phyloP scores from a whole-genome alignment of 2,797 vertebrate species.

The Coracias cyanogaster region DNA sequence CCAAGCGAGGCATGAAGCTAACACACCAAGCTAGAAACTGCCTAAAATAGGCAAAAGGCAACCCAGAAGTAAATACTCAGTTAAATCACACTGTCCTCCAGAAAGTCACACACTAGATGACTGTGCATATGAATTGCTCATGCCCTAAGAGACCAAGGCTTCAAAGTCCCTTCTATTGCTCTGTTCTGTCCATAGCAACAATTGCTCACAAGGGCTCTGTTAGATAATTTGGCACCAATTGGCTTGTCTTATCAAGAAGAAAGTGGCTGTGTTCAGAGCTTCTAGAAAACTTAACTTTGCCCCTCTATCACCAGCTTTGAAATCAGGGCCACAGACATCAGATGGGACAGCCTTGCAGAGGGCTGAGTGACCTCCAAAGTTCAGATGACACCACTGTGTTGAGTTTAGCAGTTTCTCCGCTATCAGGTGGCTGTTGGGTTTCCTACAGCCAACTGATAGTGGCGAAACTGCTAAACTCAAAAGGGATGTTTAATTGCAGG shows the following conservation, averaged over 20 bases:
- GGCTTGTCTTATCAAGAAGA: not conserved
- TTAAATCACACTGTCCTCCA: not conserved
- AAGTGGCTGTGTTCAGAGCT: not conserved
- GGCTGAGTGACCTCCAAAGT: not conserved
- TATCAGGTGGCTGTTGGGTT: not conserved
- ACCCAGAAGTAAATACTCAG: not conserved
- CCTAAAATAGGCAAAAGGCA: slow-evolving; percentile 9
- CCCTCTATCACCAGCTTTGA: not conserved
- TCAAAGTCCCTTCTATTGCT: not conserved
- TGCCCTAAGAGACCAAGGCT: not conserved
- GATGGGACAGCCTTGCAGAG: not conserved
- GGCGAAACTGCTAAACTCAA: too few relatives aligned
- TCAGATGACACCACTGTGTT: not conserved
- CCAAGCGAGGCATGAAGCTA: accelerated
- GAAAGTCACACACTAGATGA: not conserved
- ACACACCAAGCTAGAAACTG: not conserved
- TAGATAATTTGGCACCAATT: not conserved
- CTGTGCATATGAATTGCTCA: not conserved
- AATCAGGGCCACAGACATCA: accelerated
- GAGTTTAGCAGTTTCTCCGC: not conserved
- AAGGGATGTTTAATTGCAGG: not conserved
- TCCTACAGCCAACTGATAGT: not conserved
- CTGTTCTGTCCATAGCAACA: not conserved
- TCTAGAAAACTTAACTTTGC: not conserved
- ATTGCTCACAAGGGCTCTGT: not conserved